phyloP scores from a whole-genome alignment of 2,113 vertebrate species.

The Myiopsitta monachus region DNA sequence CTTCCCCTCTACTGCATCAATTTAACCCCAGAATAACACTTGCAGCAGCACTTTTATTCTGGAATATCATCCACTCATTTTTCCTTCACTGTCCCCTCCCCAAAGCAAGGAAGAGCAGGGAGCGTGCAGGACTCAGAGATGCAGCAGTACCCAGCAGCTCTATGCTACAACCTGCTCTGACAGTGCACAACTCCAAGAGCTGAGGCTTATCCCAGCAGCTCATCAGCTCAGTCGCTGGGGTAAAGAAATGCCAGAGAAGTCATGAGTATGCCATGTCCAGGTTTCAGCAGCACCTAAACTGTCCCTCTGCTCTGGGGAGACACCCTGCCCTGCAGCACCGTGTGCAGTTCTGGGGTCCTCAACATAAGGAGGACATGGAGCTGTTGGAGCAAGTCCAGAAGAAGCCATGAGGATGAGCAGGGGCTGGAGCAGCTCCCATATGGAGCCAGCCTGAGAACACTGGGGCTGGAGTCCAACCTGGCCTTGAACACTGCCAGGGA shows the following conservation, averaged over 20 bases:
- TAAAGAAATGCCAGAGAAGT: background rate
- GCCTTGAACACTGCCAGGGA: too few species aligned
- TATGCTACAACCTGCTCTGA: background rate
- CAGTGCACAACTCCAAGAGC: background rate
- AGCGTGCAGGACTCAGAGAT: background rate
- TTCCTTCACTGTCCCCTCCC: background rate
- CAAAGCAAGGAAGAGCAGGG: background rate
- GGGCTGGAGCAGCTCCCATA: background rate
- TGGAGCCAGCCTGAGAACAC: too few species aligned
- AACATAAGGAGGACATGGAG: too few species aligned
- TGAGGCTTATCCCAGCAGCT: background rate
- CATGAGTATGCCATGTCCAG: background rate
- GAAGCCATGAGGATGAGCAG: background rate
- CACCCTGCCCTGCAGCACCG: background rate
- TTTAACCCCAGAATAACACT: background rate
- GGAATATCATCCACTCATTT: background rate
- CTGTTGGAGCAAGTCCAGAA: too few species aligned
- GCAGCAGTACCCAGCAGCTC: background rate
- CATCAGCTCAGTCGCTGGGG: background rate
- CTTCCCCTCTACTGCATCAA: background rate
- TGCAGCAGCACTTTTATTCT: background rate
- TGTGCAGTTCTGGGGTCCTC: background rate
- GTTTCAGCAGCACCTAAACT: background rate
- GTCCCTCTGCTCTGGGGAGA: background rate
- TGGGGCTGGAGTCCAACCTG: too few species aligned